Conservation (phyloP, 2,797 vertebrate species). For the Euphonia xanthogaster region DNA sequence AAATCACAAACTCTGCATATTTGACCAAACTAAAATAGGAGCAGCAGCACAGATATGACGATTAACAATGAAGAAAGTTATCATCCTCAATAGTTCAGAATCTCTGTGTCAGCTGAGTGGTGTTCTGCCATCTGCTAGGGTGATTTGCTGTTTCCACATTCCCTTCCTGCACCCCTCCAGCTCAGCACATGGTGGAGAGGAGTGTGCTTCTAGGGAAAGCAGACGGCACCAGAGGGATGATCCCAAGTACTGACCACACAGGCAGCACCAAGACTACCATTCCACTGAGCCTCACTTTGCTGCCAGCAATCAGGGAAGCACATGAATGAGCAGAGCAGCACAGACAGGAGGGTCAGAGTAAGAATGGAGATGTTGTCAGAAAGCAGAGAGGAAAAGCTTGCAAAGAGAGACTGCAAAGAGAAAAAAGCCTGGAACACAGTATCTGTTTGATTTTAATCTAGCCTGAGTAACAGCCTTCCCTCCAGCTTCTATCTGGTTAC, state of each 20-base stretch:
- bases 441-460: neutral
- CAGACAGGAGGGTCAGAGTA: neutral
- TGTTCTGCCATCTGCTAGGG: neutral
- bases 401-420: neutral
- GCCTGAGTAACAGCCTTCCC: neutral
- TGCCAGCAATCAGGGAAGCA: neutral
- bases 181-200: neutral
- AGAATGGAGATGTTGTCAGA: neutral
- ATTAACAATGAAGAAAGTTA: neutral
- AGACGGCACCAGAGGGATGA: neutral
- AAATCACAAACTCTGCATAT: neutral
- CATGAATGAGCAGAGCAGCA: neutral
- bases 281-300: accelerated
- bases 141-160: accelerated
- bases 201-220: neutral
- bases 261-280: neutral
- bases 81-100: neutral
- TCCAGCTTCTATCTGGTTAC: neutral
- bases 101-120: neutral
- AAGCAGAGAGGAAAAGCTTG: neutral
- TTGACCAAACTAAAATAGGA: neutral
- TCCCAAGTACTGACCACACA: neutral
- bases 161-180: neutral
- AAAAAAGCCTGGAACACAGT: neutral
- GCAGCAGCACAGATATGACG: neutral